phyloP scores from a whole-genome alignment of 2,797 vertebrate genomes.

The Muraenolepis orangiensis region DNA sequence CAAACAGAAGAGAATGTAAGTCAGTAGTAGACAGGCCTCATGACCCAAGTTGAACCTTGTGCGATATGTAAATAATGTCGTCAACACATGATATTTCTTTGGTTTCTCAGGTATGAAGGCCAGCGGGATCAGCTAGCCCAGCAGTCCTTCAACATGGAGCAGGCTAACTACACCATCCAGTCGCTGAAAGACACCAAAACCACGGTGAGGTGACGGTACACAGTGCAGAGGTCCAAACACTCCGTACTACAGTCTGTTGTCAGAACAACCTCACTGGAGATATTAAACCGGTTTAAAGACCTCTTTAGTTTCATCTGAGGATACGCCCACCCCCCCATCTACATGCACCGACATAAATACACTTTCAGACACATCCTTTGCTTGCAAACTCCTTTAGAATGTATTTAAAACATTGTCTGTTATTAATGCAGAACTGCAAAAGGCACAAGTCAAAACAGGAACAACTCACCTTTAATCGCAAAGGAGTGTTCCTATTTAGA shows the following conservation, averaged over 20 bases:
- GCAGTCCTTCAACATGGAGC: constrained; percentile 99
- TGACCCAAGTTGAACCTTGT: not conserved
- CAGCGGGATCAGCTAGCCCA: constrained; percentile 94
- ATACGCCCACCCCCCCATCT: too few species aligned
- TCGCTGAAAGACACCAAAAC: constrained; percentile 97
- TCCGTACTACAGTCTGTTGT: too few species aligned
- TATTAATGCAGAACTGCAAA: too few species aligned
- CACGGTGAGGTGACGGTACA: constrained; percentile 75
- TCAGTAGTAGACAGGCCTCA: constrained; percentile 34
- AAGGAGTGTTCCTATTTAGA: too few species aligned
- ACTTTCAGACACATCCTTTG: too few species aligned
- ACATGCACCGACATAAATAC: too few species aligned
- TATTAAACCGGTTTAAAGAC: not conserved
- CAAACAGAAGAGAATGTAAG: constrained; percentile 98
- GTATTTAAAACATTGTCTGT: too few species aligned
- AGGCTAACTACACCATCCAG: constrained; percentile 98
- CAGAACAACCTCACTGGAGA: too few species aligned
- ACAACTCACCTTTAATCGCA: too few species aligned
- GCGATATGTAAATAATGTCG: not conserved
- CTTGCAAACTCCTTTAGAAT: too few species aligned
- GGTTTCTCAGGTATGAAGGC: constrained; percentile 94
- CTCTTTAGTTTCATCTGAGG: not conserved
- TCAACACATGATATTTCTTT: too few species aligned
- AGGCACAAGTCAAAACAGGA: too few species aligned
- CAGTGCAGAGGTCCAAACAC: not conserved